These are phyloP conservation scores for Camponotus floridanus DNA, from an alignment of 1,140 invertebrate species.

Conservation along the genomic window DNA sequence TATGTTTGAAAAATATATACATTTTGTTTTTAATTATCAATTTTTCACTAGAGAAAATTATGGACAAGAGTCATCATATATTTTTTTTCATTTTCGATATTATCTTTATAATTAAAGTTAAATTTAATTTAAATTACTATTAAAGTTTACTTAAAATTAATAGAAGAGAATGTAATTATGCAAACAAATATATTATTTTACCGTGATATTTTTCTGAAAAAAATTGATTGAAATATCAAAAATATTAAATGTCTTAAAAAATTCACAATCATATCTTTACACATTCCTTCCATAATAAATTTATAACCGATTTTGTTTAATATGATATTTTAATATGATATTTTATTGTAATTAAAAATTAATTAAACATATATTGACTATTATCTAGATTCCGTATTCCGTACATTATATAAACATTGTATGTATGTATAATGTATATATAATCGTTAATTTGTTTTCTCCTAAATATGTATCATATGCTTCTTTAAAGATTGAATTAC, in stretches of 20 bases:
- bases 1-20: no score
- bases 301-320: background rate
- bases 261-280: no score
- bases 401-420: background rate
- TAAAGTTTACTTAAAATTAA: background rate
- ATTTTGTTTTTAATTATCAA: background rate
- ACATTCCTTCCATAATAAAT: background rate
- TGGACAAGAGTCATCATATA: background rate
- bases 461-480: background rate
- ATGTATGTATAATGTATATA: background rate
- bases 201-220: no score
- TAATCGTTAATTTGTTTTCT: background rate
- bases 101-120: background rate
- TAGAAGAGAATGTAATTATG: background rate
- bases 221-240: no score
- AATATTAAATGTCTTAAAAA: no score
- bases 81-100: background rate
- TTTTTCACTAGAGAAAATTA: background rate
- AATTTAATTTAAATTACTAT: background rate
- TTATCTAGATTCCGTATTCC: background rate
- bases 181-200: no score
- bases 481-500: conserved; percentile 33
- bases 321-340: background rate
- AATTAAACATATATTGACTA: background rate
- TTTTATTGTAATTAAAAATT: no score